Conservation (phyloP, 2,113 vertebrate species). For the Percina caprodes region DNA sequence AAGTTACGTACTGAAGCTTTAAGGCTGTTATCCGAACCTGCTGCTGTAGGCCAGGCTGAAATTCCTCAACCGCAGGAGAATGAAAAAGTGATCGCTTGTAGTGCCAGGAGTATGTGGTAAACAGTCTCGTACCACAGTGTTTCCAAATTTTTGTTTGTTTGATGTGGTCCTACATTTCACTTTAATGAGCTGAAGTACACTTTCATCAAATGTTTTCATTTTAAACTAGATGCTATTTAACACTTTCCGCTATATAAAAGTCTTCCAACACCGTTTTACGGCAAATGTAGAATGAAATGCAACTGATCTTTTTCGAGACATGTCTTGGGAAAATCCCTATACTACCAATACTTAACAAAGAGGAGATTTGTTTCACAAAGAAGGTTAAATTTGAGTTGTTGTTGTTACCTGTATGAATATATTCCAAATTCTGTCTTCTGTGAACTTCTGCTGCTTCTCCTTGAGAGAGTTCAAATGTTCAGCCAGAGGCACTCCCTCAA, state of each 20-base stretch:
- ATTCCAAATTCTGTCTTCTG: constrained; percentile 91
- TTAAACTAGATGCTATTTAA: no score
- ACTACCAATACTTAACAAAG: neutral
- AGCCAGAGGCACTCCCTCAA: constrained; percentile 88
- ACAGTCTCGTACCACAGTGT: neutral
- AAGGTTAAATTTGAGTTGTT: neutral
- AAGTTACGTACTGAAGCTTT: no score
- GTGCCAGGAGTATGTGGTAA: neutral
- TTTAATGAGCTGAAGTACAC: neutral
- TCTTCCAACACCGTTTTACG: no score
- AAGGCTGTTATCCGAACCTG: no score
- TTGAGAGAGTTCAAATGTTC: constrained; percentile 90
- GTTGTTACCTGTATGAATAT: constrained; percentile 91
- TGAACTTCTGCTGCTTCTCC: constrained; percentile 89
- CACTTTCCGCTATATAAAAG: no score
- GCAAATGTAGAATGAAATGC: no score
- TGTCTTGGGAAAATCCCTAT: no score
- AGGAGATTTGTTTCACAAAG: neutral
- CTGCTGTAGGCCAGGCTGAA: neutral
- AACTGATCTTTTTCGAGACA: no score
- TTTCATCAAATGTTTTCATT: no score
- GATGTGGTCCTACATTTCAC: neutral
- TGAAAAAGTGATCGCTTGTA: neutral
- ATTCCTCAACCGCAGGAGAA: neutral
- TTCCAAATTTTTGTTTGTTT: neutral